Percentiles rank a stretch among this genome's conserved stretches.
phyloP scores from a whole-genome alignment of 2,888 invertebrate genomes.

The Thymelicus lineola region DNA sequence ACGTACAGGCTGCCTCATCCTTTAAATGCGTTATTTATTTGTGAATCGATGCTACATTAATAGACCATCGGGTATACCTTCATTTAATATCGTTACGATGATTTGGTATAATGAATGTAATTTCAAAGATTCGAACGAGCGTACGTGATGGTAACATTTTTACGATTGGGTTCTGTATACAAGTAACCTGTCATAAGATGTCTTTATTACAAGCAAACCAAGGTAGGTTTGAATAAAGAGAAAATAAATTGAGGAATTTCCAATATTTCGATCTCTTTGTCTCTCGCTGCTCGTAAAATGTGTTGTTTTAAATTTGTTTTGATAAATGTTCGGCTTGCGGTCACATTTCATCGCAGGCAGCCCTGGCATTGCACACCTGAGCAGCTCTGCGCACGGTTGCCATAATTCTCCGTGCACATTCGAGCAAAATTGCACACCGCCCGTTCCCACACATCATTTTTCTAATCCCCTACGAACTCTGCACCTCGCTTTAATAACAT shows the following conservation, averaged over 20 bases:
- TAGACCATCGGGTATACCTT: conserved; percentile 77
- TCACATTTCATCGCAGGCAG: conserved; percentile 48
- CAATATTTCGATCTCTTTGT: too few species aligned
- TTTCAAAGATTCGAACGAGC: conserved; percentile 53
- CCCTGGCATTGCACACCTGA: conserved; percentile 63
- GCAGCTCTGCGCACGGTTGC: conserved; percentile 62
- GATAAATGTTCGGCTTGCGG: conserved; percentile 18
- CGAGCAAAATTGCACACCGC: conserved; percentile 72
- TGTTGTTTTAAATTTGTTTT: conserved; percentile 26
- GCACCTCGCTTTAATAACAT: conserved; percentile 65
- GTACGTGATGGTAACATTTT: conserved; percentile 50
- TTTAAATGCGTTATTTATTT: conserved; percentile 83
- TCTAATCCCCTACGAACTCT: conserved; percentile 70
- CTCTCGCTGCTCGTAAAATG: background rate
- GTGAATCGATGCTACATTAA: conserved; percentile 81
- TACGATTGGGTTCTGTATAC: conserved; percentile 42
- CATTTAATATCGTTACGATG: conserved; percentile 81
- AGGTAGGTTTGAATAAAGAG: too few species aligned
- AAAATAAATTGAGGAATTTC: too few species aligned
- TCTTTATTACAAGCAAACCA: background rate
- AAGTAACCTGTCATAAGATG: too few species aligned
- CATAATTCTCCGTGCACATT: conserved; percentile 77
- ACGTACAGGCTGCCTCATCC: conserved; percentile 71
- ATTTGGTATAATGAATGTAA: conserved; percentile 77
- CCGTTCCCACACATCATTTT: conserved; percentile 81